Conservation (phyloP, 92 coral and sea anemone species). For the Zoanthus gigantus region DNA sequence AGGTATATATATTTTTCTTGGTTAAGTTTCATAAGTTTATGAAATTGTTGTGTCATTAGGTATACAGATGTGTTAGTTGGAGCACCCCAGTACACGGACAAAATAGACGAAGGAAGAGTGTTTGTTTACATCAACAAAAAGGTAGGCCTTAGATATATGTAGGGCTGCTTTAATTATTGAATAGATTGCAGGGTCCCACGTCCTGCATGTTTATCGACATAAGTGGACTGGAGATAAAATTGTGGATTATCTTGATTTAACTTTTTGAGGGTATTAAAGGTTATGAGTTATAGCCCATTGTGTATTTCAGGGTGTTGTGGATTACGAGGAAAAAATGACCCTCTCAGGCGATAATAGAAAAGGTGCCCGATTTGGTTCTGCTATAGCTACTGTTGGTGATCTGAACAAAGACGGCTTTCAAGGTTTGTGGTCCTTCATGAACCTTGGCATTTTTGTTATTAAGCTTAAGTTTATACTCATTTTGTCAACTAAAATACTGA, state of each 20-base stretch:
- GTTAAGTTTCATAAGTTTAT: too few relatives aligned
- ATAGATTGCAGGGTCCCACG: too few relatives aligned
- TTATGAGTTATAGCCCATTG: neutral
- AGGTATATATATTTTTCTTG: neutral
- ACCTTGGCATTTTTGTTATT: too few relatives aligned
- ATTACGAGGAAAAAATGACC: conserved; percentile 49
- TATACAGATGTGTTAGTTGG: conserved; percentile 81
- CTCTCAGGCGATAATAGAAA: conserved; percentile 72
- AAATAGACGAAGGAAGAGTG: conserved; percentile 83
- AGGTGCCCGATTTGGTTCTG: conserved; percentile 86
- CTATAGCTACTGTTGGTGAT: conserved; percentile 88
- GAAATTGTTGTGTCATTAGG: conserved; percentile 20
- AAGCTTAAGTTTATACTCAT: too few relatives aligned
- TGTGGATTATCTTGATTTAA: neutral
- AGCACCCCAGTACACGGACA: conserved; percentile 76
- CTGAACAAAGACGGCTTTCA: conserved; percentile 81
- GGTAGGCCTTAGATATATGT: neutral
- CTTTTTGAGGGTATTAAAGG: neutral
- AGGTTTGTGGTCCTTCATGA: neutral
- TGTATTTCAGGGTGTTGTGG: conserved; percentile 68
- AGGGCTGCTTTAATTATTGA: too few relatives aligned
- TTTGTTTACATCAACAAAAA: conserved; percentile 75
- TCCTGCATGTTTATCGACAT: too few relatives aligned
- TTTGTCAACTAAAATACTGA: too few relatives aligned
- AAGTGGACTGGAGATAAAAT: neutral